Conservation (phyloP, 2,888 invertebrate species). For the Plebejus argus region DNA sequence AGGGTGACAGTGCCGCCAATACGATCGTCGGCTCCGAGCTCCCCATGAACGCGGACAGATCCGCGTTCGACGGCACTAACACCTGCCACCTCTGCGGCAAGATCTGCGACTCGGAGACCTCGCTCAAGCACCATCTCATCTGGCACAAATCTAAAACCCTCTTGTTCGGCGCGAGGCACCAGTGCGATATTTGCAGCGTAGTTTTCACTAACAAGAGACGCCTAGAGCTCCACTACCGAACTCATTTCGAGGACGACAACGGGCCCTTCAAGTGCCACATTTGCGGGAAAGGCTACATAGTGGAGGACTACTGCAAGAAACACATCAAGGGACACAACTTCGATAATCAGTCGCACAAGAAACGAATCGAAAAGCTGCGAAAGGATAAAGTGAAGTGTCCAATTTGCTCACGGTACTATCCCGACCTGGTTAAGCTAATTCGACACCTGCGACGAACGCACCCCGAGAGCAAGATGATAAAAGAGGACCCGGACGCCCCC, state of each 20-base stretch:
- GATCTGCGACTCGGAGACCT: conserved; percentile 67
- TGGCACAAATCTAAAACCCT: conserved; percentile 74
- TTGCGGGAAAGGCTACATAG: conserved; percentile 78
- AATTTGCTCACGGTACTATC: conserved; percentile 67
- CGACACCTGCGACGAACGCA: conserved; percentile 70
- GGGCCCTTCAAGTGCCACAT: conserved; percentile 75
- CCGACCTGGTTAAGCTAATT: conserved; percentile 69
- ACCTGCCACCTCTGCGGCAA: conserved; percentile 74
- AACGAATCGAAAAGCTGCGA: conserved; percentile 64
- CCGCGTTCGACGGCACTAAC: conserved; percentile 56
- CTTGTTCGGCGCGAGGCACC: conserved; percentile 66
- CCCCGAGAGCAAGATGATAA: conserved; percentile 78
- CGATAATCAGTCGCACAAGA: conserved; percentile 66
- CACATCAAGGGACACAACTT: conserved; percentile 80
- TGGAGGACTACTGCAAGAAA: conserved; percentile 70
- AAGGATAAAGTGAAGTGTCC: conserved; percentile 74
- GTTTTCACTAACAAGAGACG: conserved; percentile 73
- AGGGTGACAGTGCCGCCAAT: conserved; percentile 66
- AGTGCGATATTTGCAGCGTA: conserved; percentile 72
- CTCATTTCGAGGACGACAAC: conserved; percentile 76
- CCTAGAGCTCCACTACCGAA: conserved; percentile 68
- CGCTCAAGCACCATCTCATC: conserved; percentile 66
- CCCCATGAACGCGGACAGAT: conserved; percentile 50
- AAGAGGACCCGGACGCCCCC: conserved; percentile 72
- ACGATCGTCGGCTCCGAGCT: conserved; percentile 58